Evolutionary conservation across 2,113 vertebrate genomes (phyloP).

Genomic region (Anarrhichthys ocellatus): DNA sequence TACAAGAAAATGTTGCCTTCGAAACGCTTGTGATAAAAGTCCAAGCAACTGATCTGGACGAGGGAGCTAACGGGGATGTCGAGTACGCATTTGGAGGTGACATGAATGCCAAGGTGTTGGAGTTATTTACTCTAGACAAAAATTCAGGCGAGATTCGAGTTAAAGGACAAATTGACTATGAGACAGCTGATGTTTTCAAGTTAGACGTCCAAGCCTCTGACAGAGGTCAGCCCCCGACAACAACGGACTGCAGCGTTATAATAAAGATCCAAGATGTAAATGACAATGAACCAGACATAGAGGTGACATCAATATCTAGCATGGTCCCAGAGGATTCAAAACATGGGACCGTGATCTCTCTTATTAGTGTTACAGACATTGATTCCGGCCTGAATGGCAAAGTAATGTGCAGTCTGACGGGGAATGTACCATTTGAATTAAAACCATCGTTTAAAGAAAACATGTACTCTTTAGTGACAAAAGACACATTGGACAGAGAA

Average conservation of each 20-base stretch:
- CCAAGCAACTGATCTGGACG: not conserved
- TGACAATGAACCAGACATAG: not conserved
- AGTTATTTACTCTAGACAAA: not conserved
- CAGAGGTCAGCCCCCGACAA: not conserved
- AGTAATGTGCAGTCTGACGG: not conserved
- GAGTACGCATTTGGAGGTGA: not conserved
- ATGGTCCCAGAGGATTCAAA: not conserved
- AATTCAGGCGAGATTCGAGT: not conserved
- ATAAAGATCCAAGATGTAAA: not conserved
- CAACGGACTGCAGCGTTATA: not conserved
- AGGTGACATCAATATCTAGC: not conserved
- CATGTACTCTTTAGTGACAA: too few relatives aligned
- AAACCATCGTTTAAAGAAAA: too few relatives aligned
- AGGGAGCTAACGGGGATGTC: not conserved
- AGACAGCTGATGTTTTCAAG: not conserved
- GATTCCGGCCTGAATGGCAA: not conserved
- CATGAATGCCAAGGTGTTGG: not conserved
- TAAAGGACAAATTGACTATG: not conserved
- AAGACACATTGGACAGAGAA: too few relatives aligned
- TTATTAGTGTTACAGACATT: not conserved
- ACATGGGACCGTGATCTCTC: not conserved
- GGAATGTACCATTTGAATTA: not conserved
- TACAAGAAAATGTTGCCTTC: not conserved
- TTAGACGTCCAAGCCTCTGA: not conserved
- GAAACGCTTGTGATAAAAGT: not conserved